Evolutionary conservation across 2,888 invertebrate genomes (phyloP), one percentile per base, ranked within the genome.

Genomic region (Andrena bucephala): DNA sequence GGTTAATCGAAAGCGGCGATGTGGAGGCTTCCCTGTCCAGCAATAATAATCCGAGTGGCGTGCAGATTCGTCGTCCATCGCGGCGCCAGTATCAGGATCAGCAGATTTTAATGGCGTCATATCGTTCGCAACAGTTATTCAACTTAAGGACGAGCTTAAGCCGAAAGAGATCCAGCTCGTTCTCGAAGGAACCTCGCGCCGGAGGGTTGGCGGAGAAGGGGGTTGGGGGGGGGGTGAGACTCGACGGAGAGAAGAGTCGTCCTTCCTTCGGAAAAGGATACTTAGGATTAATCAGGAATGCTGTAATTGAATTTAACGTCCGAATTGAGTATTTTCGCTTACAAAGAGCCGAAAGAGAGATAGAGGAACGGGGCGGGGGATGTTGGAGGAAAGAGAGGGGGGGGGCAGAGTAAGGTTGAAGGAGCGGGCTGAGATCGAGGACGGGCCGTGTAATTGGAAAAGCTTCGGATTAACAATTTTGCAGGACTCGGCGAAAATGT

Each of bases 401-500:
- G 60, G 16, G 36, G 33, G 48, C 60, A 62, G 70, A 60, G 48
- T 57, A 77, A 59, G 54, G 67, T 74, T 29, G 81, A 76, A 67
- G 72, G 83, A 86, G 70, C 79, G 74, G 67, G 20, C 72, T 80
- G 83, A 77, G 77, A 85, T 81, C 54, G 75, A 79, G 84, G 77
- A 83, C 83, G 85, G 81, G 76, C 75, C 83, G 85, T 87, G 89
- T 93, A 94, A 94, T 93, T 94, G 92, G 91, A 93, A 92, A 93
- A 93, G 92, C 92, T 92, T 90, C 86, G 92, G 92, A 94, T 94
- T 94, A 93, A 94, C 92, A 93, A 93, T 93, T 93, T 93, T 93
- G 93, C 92, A 89, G 91, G 91, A 90, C 91, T 94, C 92, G 91
- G 92, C 93, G 91, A 93, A 94, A 94, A 91, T 87, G 87, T 89